Percentiles rank a stretch among this genome's conserved stretches.
phyloP scores from a whole-genome alignment of 2,888 invertebrate genomes.

The Autographa gamma region DNA sequence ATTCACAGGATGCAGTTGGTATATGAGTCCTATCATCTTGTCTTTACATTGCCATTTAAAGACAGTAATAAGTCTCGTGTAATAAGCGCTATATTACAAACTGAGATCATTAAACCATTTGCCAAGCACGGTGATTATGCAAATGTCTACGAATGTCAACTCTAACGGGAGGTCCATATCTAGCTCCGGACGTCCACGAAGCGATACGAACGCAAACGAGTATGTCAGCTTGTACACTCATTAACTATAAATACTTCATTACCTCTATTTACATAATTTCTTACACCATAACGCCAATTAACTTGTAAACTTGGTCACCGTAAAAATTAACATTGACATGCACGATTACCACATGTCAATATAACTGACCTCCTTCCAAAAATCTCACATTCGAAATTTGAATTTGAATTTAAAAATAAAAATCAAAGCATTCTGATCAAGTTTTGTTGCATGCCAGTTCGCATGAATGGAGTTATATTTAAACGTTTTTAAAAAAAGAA shows the following conservation, averaged over 20 bases:
- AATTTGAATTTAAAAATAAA: constrained; percentile 29
- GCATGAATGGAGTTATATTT: constrained; percentile 77
- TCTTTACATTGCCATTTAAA: not conserved
- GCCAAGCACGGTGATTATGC: constrained; percentile 6
- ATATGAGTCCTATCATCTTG: not conserved
- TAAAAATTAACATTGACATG: constrained; percentile 40
- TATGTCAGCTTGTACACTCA: constrained; percentile 1
- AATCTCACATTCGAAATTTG: constrained; percentile 32
- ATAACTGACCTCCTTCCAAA: constrained; percentile 26
- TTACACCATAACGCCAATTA: constrained; percentile 25
- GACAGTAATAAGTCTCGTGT: not conserved
- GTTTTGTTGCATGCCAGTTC: constrained; percentile 66
- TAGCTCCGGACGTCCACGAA: not conserved
- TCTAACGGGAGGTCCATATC: constrained; percentile 5
- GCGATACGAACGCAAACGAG: not conserved
- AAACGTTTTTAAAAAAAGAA: constrained; percentile 64
- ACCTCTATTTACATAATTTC: constrained; percentile 20
- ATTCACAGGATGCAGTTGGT: not conserved
- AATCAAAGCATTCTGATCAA: constrained; percentile 43
- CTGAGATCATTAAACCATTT: constrained; percentile 6
- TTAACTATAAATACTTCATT: constrained; percentile 9
- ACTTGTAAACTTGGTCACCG: constrained; percentile 32
- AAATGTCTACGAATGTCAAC: constrained; percentile 6
- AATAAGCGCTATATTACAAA: not conserved
- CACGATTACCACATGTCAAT: constrained; percentile 34